Evolutionary conservation across 2,797 vertebrate species (phyloP), one percentile per base, ranked within the genome.

Genomic region (Sphaeramia orbicularis): DNA sequence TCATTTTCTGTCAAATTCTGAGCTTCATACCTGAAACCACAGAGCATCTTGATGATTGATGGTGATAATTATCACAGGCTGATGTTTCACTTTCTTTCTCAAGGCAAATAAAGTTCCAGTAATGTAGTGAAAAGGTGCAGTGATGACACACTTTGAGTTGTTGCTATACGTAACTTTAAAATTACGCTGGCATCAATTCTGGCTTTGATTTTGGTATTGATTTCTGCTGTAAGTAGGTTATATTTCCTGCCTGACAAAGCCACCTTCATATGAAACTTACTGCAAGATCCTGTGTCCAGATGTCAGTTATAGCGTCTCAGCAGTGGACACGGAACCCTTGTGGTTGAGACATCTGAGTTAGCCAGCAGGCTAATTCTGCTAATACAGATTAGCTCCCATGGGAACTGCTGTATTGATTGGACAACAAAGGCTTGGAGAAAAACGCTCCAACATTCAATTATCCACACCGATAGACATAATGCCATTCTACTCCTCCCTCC

Each of bases 371-470:
- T 94, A 93, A 94, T 95, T 94, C 92, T 81, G 87, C 92, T 93
- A 94, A 95, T 94, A 93, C 91, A 94, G 93, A 94, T 95, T 93
- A 94, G 90, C 90, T 89, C 92, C 87, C 85, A 76, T 78, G 91
- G 91, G 92, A 88, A 85, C 89, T 85, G 86, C 76, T 15, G 71
- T 93, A 94, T 94, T 92, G 93, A 94, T 93, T 91, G 92, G 90
- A 92, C 93, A 92, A 93, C 93, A 92, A 93, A 93, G 93, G 86
- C 91, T 92, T 51, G 71, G 84, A 89, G 89, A 91, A 91, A 93
- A 93, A 91, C 80, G 80, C 83, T 91, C 88, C 85, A 89, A 94
- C 91, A 94, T 94, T 94, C 91, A 94, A 91, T 93, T 94, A 93
- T 91, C 91, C 91, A 92, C 92, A 93, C 92, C 82, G 82, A 92